A percentile compares a stretch with the other conserved stretches of the same genome.
These are phyloP conservation scores for Canis aureus DNA, from an alignment of 2,113 vertebrate genomes.

Conservation along the genomic window DNA sequence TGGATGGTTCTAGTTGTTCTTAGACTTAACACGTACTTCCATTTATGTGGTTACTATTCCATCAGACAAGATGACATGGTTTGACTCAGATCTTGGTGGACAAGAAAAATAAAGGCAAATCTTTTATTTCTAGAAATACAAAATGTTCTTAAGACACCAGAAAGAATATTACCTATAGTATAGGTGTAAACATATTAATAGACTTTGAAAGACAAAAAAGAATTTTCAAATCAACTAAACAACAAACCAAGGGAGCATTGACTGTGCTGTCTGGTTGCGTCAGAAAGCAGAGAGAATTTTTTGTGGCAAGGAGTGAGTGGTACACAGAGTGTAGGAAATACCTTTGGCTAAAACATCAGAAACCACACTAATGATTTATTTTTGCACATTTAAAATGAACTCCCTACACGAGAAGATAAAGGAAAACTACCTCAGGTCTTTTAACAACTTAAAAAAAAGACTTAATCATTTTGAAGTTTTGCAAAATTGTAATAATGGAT, in stretches of 20 bases:
- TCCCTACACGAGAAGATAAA: neutral
- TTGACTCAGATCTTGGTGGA: neutral
- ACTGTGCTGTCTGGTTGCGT: neutral
- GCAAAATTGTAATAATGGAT: conserved; percentile 69
- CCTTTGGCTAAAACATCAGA: conserved; percentile 44
- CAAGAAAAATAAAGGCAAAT: neutral
- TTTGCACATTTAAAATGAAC: neutral
- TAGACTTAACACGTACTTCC: neutral
- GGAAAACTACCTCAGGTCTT: neutral
- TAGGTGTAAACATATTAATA: neutral
- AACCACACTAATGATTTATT: conserved; percentile 53
- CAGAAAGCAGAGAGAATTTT: neutral
- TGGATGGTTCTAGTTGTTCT: neutral
- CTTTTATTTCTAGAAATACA: neutral
- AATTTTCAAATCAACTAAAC: neutral
- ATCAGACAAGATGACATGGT: neutral
- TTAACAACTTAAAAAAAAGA: conserved; percentile 58
- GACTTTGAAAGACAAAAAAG: neutral
- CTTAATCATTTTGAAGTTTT: conserved; percentile 65
- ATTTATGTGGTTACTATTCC: neutral
- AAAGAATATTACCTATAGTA: neutral
- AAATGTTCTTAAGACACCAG: neutral
- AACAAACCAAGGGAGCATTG: neutral
- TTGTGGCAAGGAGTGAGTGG: neutral
- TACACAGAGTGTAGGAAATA: neutral